Conservation (phyloP, 2,113 vertebrate species). For the Axis porcinus region DNA sequence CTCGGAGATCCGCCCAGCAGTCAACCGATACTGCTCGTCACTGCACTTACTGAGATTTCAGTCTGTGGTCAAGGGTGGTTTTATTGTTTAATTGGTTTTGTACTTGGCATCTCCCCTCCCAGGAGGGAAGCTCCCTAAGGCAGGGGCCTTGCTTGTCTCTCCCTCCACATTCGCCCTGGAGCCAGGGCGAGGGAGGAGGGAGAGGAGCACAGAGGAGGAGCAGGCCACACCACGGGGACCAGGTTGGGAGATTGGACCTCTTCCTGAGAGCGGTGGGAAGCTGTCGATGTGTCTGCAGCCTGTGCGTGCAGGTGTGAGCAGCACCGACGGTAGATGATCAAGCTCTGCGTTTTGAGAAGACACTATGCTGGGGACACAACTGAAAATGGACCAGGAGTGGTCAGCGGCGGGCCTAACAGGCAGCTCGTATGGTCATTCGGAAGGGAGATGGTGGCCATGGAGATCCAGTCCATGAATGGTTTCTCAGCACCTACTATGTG, state of each 20-base stretch:
- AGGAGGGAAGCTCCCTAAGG: background rate
- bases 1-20: background rate
- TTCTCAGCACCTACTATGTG: background rate
- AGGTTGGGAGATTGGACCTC: rapidly evolving
- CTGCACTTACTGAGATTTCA: background rate
- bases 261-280: background rate
- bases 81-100: background rate
- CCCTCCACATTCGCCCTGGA: background rate
- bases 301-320: background rate
- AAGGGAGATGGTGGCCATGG: background rate
- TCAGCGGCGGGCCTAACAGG: background rate
- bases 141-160: background rate
- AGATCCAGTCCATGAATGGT: background rate
- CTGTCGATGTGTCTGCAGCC: background rate
- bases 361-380: rapidly evolving
- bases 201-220: background rate
- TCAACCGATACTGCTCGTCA: rapidly evolving
- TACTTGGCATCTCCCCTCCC: background rate
- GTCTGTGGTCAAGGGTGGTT: background rate
- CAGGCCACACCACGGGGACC: background rate
- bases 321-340: background rate
- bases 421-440: background rate
- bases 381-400: background rate
- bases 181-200: background rate
- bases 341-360: background rate